phyloP scores from a whole-genome alignment of 2,113 vertebrate species.

The Ptilonorhynchus violaceus region DNA sequence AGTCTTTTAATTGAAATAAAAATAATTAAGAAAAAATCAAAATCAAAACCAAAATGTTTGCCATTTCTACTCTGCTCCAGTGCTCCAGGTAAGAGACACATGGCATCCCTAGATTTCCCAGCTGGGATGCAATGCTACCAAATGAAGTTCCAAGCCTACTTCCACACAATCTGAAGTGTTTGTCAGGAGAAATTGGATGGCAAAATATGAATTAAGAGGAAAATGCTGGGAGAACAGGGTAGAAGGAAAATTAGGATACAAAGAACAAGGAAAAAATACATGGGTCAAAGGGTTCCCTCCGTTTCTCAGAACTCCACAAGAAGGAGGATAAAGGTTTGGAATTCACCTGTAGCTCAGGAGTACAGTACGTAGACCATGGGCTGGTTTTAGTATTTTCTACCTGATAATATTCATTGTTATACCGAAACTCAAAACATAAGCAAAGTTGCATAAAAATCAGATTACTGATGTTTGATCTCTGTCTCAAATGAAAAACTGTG shows the following conservation, averaged over 20 bases:
- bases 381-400: background rate
- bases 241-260: background rate
- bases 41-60: background rate
- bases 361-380: background rate
- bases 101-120: background rate
- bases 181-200: background rate
- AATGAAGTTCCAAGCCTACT: background rate
- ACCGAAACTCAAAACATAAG: background rate
- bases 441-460: background rate
- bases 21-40: background rate
- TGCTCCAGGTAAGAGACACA: background rate
- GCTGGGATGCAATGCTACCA: accelerated
- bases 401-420: background rate
- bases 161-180: background rate
- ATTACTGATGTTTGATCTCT: background rate
- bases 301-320: background rate
- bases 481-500: background rate
- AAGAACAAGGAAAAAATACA: background rate
- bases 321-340: background rate
- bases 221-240: background rate
- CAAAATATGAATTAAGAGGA: background rate
- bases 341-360: background rate
- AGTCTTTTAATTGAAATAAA: background rate
- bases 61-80: background rate
- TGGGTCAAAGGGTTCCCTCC: accelerated